Evolutionary conservation across 1,140 invertebrate species (phyloP), one percentile per base, ranked within the genome.

Genomic region (Dendrolimus punctatus): DNA sequence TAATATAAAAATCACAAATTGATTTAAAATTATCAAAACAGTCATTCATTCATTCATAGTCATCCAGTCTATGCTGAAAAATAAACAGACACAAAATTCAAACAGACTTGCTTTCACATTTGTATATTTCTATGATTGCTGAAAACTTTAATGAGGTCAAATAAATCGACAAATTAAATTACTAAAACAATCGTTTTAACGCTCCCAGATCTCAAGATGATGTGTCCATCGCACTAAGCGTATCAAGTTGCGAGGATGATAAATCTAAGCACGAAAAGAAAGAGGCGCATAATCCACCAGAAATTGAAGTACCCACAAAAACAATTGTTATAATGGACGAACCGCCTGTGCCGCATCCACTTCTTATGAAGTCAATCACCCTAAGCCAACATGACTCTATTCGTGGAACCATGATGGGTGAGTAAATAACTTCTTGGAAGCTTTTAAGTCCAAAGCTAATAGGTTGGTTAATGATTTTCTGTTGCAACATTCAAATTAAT

Each of bases 221-320:
- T 51, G 84, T 87, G 9, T 88, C 87, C 23, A 60, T 85, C 8
- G 85, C 79, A 9, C 69, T 88, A 39, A 88, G 87, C 53, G 74
- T 87, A 6, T 88, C 85, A 0, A 88, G 85, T 60, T 85, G 81
- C 59, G 87, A 88, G 57, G 87, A 88, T 40, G 87, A 87, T 5
- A 83, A 79, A 55, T 85, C 83, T 2, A 86, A 86, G 49, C 46
- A 74, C 9, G 82, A 83, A n/a, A 52, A 55, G 9, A 80, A 77
- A 40, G 75, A 75, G 55, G 51, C 23, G 5, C 65, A 51, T 52
- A 80, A 71, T 46, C 46, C 46, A 0, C 39, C 58, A 1, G 82
- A 74, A 42, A 37, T 55, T n/a, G 73, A 82, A 50, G 51, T 83
- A 2, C 79, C 80, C 0, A 73, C 70, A 49, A 86, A 84, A 58